Percentiles rank a stretch among this genome's conserved stretches.
Conservation (phyloP, 2,797 vertebrate genomes). For the Sebastes kiyomatsui region DNA sequence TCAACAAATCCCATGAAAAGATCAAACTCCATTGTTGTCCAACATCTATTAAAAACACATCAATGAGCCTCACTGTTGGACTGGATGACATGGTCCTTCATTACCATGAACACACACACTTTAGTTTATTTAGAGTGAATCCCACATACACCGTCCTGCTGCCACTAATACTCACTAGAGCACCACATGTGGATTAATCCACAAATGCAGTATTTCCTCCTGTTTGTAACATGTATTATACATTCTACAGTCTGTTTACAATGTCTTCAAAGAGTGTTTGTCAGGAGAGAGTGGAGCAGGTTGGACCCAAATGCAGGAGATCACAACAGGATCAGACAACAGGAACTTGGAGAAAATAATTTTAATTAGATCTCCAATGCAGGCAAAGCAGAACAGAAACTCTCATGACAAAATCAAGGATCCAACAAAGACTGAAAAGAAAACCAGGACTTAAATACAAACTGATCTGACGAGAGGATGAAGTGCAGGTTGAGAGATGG, state of each 20-base stretch:
- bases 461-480: too few relatives aligned
- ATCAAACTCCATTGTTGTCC: background rate
- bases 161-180: background rate
- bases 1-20: background rate
- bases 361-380: too few relatives aligned
- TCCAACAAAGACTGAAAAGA: fast-evolving
- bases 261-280: background rate
- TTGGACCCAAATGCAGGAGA: too few relatives aligned
- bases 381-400: too few relatives aligned
- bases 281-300: too few relatives aligned
- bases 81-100: background rate
- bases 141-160: background rate
- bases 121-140: background rate
- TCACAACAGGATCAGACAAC: too few relatives aligned
- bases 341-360: too few relatives aligned
- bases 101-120: background rate
- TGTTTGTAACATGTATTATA: background rate
- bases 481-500: too few relatives aligned
- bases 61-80: background rate
- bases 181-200: background rate
- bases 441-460: too few relatives aligned
- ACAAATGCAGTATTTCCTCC: background rate
- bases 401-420: too few relatives aligned
- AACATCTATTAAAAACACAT: background rate
- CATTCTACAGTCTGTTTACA: background rate